Percentiles rank a stretch among this genome's conserved stretches.
Conservation (phyloP, 2,113 vertebrate genomes). For the Platichthys stellatus region DNA sequence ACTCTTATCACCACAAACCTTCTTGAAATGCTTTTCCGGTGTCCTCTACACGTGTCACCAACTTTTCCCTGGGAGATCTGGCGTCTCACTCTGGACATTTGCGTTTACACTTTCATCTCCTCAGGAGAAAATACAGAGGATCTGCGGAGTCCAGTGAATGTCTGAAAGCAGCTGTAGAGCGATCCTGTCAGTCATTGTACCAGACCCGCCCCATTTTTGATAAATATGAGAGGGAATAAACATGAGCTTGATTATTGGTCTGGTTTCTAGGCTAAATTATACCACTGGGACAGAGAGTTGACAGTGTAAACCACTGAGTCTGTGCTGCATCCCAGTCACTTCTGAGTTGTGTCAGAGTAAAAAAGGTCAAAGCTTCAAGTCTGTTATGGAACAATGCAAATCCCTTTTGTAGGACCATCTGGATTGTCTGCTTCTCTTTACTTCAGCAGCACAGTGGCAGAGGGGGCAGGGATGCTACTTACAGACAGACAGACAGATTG, state of each 20-base stretch:
- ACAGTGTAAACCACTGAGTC: neutral
- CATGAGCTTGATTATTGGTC: neutral
- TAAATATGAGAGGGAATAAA: neutral
- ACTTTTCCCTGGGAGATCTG: too few relatives aligned
- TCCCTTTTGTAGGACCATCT: conserved; percentile 47
- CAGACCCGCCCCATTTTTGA: neutral
- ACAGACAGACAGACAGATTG: conserved; percentile 45
- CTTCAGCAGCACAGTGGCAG: conserved; percentile 18
- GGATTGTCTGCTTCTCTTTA: conserved; percentile 46
- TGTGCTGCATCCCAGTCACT: conserved; percentile 3
- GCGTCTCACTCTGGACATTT: too few relatives aligned
- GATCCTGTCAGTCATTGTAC: neutral
- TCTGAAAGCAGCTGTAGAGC: too few relatives aligned
- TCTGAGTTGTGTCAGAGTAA: conserved; percentile 10
- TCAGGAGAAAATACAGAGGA: too few relatives aligned
- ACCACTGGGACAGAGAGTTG: neutral
- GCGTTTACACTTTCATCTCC: too few relatives aligned
- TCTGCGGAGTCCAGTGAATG: too few relatives aligned
- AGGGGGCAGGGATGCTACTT: conserved; percentile 30
- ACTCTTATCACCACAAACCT: too few relatives aligned
- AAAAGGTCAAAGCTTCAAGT: conserved; percentile 46
- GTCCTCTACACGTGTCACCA: too few relatives aligned
- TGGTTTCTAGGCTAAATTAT: neutral
- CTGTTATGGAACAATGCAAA: conserved; percentile 48
- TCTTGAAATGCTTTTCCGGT: too few relatives aligned